Base-by-base conservation (phyloP, 1,140 invertebrate genomes). In the Delia radicum region DNA sequence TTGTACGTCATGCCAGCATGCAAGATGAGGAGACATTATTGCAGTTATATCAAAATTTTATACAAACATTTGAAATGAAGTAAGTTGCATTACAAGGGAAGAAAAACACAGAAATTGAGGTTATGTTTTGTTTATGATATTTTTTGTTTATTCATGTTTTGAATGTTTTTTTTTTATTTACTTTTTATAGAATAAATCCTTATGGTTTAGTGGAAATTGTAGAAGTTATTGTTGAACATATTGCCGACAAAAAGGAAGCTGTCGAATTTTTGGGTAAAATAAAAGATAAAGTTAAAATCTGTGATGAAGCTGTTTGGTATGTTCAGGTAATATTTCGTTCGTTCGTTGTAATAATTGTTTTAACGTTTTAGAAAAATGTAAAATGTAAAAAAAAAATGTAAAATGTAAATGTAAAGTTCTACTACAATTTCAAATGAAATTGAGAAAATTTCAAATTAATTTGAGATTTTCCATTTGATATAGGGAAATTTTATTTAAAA, bases 31-130 rank as follows among this genome's bases (percentile, higher is more conserved):
- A 94, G 80, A 92, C 93, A 78, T 87, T 98, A 0, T 90, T 95
- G 75, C 92, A 96, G 83, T 87, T 98, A 12, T 99, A 98, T 87
- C 92, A 93, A 80, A 96, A 96, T 82, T 98, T 98, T 83, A 89
- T 99, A 63, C 91, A 92, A 67, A 95, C 95, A 63, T 97, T 98
- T 88, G 97, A 99, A 88, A 98, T 93, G 87, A 98, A 97, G 96
- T 98, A 87, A 92, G 92, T 89, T 74, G 24, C 21, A n/a, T n/a
- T n/a, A n/a, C n/a, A 27, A 62, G 12, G 61, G 12, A 37, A 48
- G 13, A 33, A 65, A 31, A 55, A 74, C 61, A 72, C 76, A 77
- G 79, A 46, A n/a, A 24, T 3, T 48, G 28, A 76, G 75, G 67
- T 76, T 62, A 76, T 33, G 48, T 62, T 21, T n/a, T 48, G 33